A percentile compares a stretch with the other conserved stretches of the same genome.
Conservation (phyloP, 2,113 vertebrate genomes). For the Chloropsis cyanopogon region DNA sequence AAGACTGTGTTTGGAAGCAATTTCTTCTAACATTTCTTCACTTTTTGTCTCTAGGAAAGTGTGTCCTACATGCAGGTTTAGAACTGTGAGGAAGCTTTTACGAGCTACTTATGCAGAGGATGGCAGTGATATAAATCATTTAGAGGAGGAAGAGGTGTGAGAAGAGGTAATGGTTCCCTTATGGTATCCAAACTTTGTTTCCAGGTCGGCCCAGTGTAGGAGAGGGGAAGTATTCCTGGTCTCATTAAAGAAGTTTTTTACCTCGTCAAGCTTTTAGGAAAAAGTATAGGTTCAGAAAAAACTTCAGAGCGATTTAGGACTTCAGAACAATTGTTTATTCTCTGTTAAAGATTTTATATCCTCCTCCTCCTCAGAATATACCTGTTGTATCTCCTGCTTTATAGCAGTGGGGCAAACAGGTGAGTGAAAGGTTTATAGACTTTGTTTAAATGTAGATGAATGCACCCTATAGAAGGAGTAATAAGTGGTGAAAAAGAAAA, state of each 20-base stretch:
- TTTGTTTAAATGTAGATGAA: neutral
- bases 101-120: neutral
- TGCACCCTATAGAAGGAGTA: neutral
- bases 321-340: neutral
- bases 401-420: neutral
- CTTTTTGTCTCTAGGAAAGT: neutral
- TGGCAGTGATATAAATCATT: neutral
- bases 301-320: neutral
- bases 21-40: neutral
- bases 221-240: neutral
- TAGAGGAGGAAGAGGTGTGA: neutral
- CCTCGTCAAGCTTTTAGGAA: neutral
- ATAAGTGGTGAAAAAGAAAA: neutral
- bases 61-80: neutral
- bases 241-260: neutral
- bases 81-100: neutral
- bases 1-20: neutral
- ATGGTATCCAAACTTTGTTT: neutral
- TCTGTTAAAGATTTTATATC: neutral
- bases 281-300: neutral
- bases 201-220: neutral
- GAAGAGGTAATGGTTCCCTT: neutral
- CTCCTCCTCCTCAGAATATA: neutral
- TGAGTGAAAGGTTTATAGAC: neutral
- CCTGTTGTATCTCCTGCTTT: neutral